phyloP scores from a whole-genome alignment of 2,113 vertebrate species.

The Beaufortia kweichowensis region DNA sequence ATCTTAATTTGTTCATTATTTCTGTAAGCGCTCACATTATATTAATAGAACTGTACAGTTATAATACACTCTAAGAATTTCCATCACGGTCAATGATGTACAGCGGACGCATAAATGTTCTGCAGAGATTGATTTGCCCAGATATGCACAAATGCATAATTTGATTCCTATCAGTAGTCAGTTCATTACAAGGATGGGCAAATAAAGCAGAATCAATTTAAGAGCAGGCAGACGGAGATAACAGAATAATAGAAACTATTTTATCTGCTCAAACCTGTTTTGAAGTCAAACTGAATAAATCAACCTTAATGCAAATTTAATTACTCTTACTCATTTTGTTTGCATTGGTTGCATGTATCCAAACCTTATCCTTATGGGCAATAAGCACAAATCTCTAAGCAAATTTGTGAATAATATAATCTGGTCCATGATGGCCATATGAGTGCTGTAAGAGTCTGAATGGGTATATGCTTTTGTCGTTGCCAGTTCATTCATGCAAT shows the following conservation, averaged over 20 bases:
- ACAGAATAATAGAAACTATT: conserved; percentile 57
- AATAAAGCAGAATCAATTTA: conserved; percentile 67
- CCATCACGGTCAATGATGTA: conserved; percentile 60
- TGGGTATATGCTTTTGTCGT: conserved; percentile 1
- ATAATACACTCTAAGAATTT: conserved; percentile 54
- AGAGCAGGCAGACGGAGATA: conserved; percentile 51
- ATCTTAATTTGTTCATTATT: conserved; percentile 32
- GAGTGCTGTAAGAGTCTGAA: not conserved
- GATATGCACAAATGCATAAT: conserved; percentile 62
- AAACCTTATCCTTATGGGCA: conserved; percentile 45
- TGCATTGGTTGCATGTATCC: conserved; percentile 48
- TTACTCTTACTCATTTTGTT: conserved; percentile 53
- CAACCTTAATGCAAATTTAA: conserved; percentile 60
- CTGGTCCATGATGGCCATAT: not conserved
- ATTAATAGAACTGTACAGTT: conserved; percentile 41
- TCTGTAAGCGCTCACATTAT: conserved; percentile 26
- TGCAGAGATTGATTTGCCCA: conserved; percentile 61
- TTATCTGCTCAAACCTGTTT: conserved; percentile 58
- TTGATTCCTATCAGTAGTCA: conserved; percentile 62
- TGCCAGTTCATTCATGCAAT: not conserved
- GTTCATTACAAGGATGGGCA: conserved; percentile 63
- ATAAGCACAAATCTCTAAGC: conserved; percentile 41
- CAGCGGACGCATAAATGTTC: conserved; percentile 44
- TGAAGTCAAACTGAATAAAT: conserved; percentile 58
- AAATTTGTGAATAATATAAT: conserved; percentile 42